Evolutionary conservation across 2,797 vertebrate species (phyloP).

Genomic region (Onychomys arenicola): DNA sequence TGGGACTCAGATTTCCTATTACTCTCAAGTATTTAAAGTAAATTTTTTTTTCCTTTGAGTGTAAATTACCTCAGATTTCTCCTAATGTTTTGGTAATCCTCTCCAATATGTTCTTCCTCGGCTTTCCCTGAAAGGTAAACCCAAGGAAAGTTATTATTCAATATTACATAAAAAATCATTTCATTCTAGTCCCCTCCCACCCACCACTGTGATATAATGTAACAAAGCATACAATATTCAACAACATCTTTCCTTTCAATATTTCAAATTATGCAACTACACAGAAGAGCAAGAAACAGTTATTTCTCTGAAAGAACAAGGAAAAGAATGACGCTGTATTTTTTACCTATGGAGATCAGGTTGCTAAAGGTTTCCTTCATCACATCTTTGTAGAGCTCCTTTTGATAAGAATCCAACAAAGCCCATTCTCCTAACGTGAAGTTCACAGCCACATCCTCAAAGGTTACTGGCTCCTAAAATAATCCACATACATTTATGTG

Average conservation of each 20-base stretch:
- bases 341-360: conserved; percentile 25
- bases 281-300: not conserved
- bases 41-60: not conserved
- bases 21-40: not conserved
- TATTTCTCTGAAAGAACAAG: not conserved
- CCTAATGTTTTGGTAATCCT: not conserved
- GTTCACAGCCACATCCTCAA: conserved; percentile 66
- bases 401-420: conserved; percentile 9
- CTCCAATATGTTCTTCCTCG: not conserved
- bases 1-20: not conserved
- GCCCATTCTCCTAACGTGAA: conserved; percentile 37
- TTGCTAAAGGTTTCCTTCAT: not conserved
- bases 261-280: not conserved
- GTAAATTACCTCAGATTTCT: not conserved
- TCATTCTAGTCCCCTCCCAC: not conserved
- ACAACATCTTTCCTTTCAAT: not conserved
- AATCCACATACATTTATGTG: not conserved
- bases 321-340: not conserved
- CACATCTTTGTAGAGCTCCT: not conserved
- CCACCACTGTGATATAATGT: rapidly evolving
- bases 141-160: not conserved
- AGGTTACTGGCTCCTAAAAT: conserved; percentile 74
- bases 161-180: not conserved
- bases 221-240: not conserved
- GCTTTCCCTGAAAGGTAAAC: not conserved